These are phyloP conservation scores for Galeopterus variegatus DNA, from an alignment of 2,113 vertebrate genomes.

Conservation along the genomic window DNA sequence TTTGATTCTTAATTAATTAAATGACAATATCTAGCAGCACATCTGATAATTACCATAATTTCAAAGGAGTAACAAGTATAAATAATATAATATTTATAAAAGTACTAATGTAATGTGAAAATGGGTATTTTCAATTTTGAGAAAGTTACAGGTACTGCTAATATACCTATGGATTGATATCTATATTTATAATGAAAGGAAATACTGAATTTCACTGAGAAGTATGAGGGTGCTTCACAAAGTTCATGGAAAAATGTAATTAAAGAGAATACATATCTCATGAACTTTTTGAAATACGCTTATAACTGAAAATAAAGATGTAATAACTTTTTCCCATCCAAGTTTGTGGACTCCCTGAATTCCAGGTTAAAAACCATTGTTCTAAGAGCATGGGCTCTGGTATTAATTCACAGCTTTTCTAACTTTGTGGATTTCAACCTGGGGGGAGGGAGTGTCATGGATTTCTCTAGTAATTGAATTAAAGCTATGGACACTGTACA, in stretches of 20 bases:
- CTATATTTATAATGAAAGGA: neutral
- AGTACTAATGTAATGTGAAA: conserved; percentile 39
- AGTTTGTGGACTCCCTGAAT: neutral
- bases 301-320: neutral
- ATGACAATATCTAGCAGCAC: neutral
- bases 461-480: neutral
- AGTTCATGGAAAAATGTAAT: too few relatives aligned
- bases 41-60: conserved; percentile 68
- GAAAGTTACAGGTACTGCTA: neutral
- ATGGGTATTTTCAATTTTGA: conserved; percentile 10
- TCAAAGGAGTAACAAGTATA: conserved; percentile 22
- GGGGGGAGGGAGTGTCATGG: fast-evolving
- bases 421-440: neutral
- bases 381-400: neutral
- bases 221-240: too few relatives aligned
- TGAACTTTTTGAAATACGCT: too few relatives aligned
- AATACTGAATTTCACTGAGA: neutral
- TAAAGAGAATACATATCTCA: too few relatives aligned
- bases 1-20: conserved; percentile 50
- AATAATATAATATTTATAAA: conserved; percentile 40
- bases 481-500: neutral
- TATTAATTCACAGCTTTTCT: neutral
- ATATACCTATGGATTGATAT: neutral
- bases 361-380: neutral
- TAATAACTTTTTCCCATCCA: neutral